Evolutionary conservation across 2,113 vertebrate genomes (phyloP), one percentile per base, ranked within the genome.

Genomic region (Mastomys coucha): DNA sequence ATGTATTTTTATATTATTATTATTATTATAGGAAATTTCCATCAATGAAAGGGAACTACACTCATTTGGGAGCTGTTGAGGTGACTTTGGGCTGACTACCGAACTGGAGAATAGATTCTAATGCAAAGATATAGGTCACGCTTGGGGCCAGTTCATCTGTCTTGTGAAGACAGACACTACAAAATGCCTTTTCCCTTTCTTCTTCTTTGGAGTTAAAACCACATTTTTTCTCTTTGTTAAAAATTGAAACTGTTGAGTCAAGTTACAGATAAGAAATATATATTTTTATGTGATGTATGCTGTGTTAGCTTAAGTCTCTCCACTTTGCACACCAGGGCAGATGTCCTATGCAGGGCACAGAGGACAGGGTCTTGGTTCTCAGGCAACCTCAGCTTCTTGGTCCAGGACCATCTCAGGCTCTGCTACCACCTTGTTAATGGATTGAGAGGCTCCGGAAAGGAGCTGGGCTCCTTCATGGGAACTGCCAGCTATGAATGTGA

Each of bases 381-480:
- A 33, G 53, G 14, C 2, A 72, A 9, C 22, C 33, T 80, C 16
- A 65, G 3, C 2, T 82, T 56, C 87, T 77, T 26, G 63, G 85
- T 92, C 60, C 69, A 82, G 49, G 89, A 72, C 42, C 14, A 39
- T 81, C 87, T 93, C 70, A 9, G 70, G 88, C 94, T 95, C 70
- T 36, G 95, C 96, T 72, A 89, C 89, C 70, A 86, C 26, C 14
- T 93, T 87, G 87, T 91, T 91, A 94, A 93, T 80, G 95, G 95
- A 96, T 80, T 39, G n/a, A 92, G 96, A 96, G 94, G 67, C 70
- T 31, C 91, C 20, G 69, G 97, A 98, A 97, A 81, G 65, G 77
- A 94, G 94, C 96, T 96, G 2, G 6, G 75, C 80, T 33, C 58
- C 95, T 99, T 99, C 98, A 98, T 99, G 99, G 99, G 99, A 99